These are phyloP conservation scores for Stenodema calcarata DNA, from an alignment of 2,888 invertebrate genomes.

Conservation along the genomic window DNA sequence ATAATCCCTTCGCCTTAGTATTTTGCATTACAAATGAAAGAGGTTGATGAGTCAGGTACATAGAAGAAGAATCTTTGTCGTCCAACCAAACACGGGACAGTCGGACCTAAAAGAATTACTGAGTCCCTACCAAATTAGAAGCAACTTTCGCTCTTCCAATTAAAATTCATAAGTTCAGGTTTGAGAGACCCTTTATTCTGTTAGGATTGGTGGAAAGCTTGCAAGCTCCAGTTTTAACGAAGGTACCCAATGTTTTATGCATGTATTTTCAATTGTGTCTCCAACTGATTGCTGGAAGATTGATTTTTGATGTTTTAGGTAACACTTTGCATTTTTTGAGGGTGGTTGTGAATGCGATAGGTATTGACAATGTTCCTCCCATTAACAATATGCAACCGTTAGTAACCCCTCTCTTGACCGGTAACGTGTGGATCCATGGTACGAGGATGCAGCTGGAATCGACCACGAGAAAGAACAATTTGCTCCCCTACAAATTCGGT, in stretches of 20 bases:
- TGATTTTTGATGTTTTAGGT: conserved; percentile 28
- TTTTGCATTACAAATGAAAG: not conserved
- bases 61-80: not conserved
- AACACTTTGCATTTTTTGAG: not conserved
- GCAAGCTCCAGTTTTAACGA: conserved; percentile 21
- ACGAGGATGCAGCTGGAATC: too few species aligned
- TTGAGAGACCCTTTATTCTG: conserved; percentile 22
- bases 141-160: conserved; percentile 19
- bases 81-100: not conserved
- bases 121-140: not conserved
- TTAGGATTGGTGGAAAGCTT: conserved; percentile 29
- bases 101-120: conserved; percentile 13
- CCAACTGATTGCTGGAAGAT: conserved; percentile 18
- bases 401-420: too few species aligned
- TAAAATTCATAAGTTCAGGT: conserved; percentile 40
- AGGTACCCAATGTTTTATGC: conserved; percentile 26
- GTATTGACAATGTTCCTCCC: too few species aligned
- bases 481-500: too few species aligned
- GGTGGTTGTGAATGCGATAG: too few species aligned
- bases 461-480: too few species aligned
- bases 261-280: conserved; percentile 10
- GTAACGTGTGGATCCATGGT: too few species aligned
- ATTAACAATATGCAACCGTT: too few species aligned
- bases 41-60: not conserved
- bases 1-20: not conserved